Evolutionary conservation across 2,888 invertebrate genomes (phyloP), one percentile per base, ranked within the genome.

Genomic region (Bhutanitis thaidina): DNA sequence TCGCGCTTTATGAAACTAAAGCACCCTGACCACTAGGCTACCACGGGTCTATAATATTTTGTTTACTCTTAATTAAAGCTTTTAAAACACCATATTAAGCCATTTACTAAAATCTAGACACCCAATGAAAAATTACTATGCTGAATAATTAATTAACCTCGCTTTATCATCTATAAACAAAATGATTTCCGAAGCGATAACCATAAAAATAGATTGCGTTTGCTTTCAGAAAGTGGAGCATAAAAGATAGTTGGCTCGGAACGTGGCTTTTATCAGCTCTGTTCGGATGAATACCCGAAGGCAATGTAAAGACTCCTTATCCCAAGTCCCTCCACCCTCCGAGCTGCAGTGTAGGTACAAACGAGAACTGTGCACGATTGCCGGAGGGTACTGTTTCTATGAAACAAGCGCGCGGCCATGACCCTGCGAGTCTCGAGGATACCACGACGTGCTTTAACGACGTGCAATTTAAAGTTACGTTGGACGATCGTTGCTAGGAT

Each of bases 221-320:
- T 37, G 49, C 43, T 43, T 37, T 37, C 49, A 43, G 43, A 49
- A 49, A 37, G 49, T 49, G 25, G 43, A 43, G 43, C 41, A 36
- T 49, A 49, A 49, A 43, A 49, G 36, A 49, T 43, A 43, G 43
- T 37, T 43, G 30, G 30, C 29, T 34, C 12, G 36, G 41, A 41
- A 68, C 64, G 64, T 61, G 56, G 67, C 60, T 69, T 77, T 76
- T 77, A 77, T 78, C 74, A 67, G 68, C 60, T 39, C 59, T 60
- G 67, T 68, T 72, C 66, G 71, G 64, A 72, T 67, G 67, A 69
- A 64, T 69, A 61, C 69, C 80, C 64, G 20, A 60, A 52, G 64
- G 75, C 74, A 55, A 64, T 66, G 65, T 59, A 64, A 61, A 8
- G 27, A 27, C 54, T 61, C 61, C 58, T 60, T 56, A 61, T 49